Base-by-base conservation (phyloP, 2,797 vertebrate genomes). In the Clarias pachynema region DNA sequence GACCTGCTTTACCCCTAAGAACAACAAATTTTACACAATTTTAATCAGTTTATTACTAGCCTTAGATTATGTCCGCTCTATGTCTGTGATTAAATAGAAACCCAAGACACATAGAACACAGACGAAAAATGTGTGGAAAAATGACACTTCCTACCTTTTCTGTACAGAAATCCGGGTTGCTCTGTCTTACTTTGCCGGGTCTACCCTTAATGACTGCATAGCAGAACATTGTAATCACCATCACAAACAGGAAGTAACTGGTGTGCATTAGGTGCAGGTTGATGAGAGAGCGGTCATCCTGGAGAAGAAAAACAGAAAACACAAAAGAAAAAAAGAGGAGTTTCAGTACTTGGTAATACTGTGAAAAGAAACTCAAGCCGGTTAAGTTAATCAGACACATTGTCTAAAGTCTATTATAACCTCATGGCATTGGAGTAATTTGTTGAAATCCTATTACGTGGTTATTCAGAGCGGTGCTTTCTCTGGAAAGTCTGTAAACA, bases 211-310 rank as follows among this genome's bases (percentile, higher is more conserved):
- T 99, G 91, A 99, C 98, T 84, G 98, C 98, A 86, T 99, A 99
- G 96, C 98, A 99, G 96, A 99, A 99, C 97, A 99, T 97, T 0
- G 98, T 99, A 90, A 99, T 99, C 94, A 99, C 98, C 98, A 99
- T 99, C 94, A 99, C 98, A 75, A 99, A 99, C 86, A 99, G 96
- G 92, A 99, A 99, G 94, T 99, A 99, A 94, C 98, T 99, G 85
- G 98, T 99, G 90, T 99, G 98, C 98, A 99, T 99, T 92, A 99
- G 96, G 90, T 99, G 98, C 90, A 99, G 94, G 93, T 99, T 99
- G 93, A 99, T 99, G 87, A 99, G 96, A 3, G 98, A 99, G 60
- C 98, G 97, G 92, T 99, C 98, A 2, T 99, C 98, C 98, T 99
- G 92, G 59, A 91, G 86, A 89, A 49, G 77, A 56, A 49, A 49